A percentile compares a stretch with the other conserved stretches of the same genome.
These are phyloP conservation scores for Cheilosia pagana DNA, from an alignment of 2,888 invertebrate species.

Conservation along the genomic window DNA sequence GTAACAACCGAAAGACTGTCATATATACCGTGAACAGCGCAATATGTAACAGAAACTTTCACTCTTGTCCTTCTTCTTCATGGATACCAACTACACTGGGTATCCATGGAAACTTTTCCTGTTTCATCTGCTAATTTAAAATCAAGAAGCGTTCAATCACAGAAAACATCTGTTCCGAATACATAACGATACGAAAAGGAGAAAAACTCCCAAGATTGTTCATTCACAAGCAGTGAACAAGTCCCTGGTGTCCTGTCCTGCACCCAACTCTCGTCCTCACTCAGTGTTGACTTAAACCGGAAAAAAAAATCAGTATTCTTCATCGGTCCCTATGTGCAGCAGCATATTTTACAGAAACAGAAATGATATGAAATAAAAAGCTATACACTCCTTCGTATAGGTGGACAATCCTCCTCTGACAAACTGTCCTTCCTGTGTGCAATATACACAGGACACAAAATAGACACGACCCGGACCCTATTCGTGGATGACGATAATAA, in stretches of 20 bases:
- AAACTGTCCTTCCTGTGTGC: slow-evolving; percentile 66
- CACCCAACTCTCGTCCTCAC: neutral
- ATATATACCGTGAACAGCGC: neutral
- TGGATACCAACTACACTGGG: neutral
- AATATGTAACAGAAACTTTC: slow-evolving; percentile 39
- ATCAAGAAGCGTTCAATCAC: slow-evolving; percentile 74
- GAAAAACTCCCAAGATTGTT: slow-evolving; percentile 50
- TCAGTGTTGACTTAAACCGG: slow-evolving; percentile 50
- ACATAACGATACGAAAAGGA: slow-evolving; percentile 48
- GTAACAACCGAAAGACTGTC: neutral
- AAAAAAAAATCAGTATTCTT: slow-evolving; percentile 70
- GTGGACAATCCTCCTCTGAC: slow-evolving; percentile 51
- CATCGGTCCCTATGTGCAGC: slow-evolving; percentile 47
- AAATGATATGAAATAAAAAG: slow-evolving; percentile 59
- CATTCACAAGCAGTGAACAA: slow-evolving; percentile 61
- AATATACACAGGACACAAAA: slow-evolving; percentile 44
- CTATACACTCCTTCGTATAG: slow-evolving; percentile 13
- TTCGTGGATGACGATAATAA: slow-evolving; percentile 68
- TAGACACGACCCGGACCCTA: slow-evolving; percentile 18
- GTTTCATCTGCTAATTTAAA: slow-evolving; percentile 67
- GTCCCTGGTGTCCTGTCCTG: slow-evolving; percentile 42
- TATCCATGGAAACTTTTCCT: slow-evolving; percentile 48
- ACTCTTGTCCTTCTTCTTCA: neutral
- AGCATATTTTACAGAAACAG: slow-evolving; percentile 58
- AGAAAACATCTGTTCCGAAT: slow-evolving; percentile 72